phyloP scores from a whole-genome alignment of 53 echinoderm and acorn worm genomes.

The Temnopleurus reevesii region DNA sequence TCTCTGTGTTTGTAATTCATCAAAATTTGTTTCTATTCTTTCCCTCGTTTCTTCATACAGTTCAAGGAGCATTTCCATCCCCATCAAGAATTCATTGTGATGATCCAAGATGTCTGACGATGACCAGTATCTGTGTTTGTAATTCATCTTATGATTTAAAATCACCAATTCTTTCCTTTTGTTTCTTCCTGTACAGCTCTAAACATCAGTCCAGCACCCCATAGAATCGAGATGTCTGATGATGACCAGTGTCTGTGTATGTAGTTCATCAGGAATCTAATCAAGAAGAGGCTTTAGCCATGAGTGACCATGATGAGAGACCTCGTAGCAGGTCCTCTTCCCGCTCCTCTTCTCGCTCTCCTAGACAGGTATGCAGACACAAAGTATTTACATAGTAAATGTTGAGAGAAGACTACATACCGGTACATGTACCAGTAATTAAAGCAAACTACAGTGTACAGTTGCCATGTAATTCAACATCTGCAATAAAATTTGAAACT shows the following conservation, averaged over 20 bases:
- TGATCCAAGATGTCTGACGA: no score
- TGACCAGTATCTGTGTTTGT: no score
- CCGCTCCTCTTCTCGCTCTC: conserved; percentile 34
- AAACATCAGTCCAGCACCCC: neutral
- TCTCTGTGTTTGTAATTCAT: no score
- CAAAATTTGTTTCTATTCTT: neutral
- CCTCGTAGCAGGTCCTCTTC: conserved; percentile 46
- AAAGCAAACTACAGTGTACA: no score
- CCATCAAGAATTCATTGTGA: neutral
- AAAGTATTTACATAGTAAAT: no score
- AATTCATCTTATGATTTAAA: no score
- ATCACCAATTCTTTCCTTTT: neutral
- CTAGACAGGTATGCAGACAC: conserved; percentile 31
- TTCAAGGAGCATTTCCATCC: neutral
- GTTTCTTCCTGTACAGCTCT: neutral
- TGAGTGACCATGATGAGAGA: conserved; percentile 49
- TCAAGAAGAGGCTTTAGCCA: neutral
- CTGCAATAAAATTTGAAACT: no score
- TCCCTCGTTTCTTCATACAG: neutral
- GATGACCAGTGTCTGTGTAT: neutral
- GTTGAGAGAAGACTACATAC: no score
- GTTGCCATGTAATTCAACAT: no score
- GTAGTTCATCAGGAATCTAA: conserved; percentile 18
- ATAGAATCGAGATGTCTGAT: neutral
- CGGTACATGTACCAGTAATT: no score